Evolutionary conservation across 2,113 vertebrate genomes (phyloP).

Genomic region (Notechis scutatus): DNA sequence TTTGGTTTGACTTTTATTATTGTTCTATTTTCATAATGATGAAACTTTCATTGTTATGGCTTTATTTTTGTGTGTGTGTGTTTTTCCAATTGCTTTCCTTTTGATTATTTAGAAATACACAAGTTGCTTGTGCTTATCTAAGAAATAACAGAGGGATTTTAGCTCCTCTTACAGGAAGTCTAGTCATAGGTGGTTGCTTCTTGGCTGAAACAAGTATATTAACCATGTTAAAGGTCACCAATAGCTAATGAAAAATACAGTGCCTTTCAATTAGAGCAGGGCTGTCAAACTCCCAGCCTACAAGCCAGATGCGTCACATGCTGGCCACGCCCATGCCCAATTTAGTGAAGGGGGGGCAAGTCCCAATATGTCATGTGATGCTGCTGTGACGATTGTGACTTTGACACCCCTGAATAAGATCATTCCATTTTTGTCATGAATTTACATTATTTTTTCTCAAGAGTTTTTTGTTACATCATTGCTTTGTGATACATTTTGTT

Average conservation of each 20-base stretch:
- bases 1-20: neutral
- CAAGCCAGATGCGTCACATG: too few relatives aligned
- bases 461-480: neutral
- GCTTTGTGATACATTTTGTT: neutral
- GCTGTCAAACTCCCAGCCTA: too few relatives aligned
- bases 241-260: neutral
- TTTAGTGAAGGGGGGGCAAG: too few relatives aligned
- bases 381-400: too few relatives aligned
- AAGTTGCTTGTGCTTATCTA: neutral
- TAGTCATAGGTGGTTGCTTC: neutral
- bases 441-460: neutral
- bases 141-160: neutral
- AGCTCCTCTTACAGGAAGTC: neutral
- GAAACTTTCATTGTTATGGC: neutral
- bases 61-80: neutral
- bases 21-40: neutral
- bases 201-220: neutral
- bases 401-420: neutral
- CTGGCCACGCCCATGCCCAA: too few relatives aligned
- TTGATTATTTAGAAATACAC: neutral
- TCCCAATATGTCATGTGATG: too few relatives aligned
- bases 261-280: neutral
- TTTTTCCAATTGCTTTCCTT: neutral
- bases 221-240: neutral
- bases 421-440: neutral